Percentiles rank a stretch among this genome's conserved stretches.
Conservation (phyloP, 2,888 invertebrate species). For the Pantelozetes paolii region DNA sequence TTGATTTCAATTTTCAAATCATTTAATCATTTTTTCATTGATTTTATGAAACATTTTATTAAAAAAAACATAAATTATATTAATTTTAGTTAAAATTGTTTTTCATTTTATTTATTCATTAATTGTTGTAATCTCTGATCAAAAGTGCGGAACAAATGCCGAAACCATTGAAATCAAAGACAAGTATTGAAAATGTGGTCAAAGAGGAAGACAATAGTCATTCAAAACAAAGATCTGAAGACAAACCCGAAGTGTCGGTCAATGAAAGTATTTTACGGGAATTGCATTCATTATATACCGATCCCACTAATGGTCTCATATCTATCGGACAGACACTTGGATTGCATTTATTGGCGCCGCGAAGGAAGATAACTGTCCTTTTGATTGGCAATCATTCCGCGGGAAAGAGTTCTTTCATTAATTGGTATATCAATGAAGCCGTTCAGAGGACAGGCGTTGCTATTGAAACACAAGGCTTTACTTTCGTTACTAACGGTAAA, state of each 20-base stretch:
- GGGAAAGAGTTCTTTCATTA: slow-evolving; percentile 61
- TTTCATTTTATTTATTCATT: too few species aligned
- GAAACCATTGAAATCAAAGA: too few species aligned
- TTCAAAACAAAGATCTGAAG: too few species aligned
- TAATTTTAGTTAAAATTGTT: too few species aligned
- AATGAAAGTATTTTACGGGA: slow-evolving; percentile 58
- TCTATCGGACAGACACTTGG: slow-evolving; percentile 56
- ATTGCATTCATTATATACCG: slow-evolving; percentile 57
- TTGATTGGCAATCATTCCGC: slow-evolving; percentile 61
- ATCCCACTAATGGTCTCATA: slow-evolving; percentile 57
- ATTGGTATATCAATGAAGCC: slow-evolving; percentile 61
- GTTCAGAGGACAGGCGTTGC: slow-evolving; percentile 60
- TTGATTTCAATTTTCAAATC: too few species aligned
- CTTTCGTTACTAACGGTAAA: slow-evolving; percentile 59
- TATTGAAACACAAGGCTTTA: slow-evolving; percentile 61
- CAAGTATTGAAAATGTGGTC: too few species aligned
- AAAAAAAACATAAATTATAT: too few species aligned
- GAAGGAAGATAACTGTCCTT: slow-evolving; percentile 59
- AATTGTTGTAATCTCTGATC: too few species aligned
- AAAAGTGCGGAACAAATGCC: too few species aligned
- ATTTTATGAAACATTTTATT: too few species aligned
- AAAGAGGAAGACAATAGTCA: not conserved
- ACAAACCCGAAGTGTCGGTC: slow-evolving; percentile 49
- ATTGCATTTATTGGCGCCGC: slow-evolving; percentile 55
- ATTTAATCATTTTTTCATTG: too few species aligned